Evolutionary conservation across 2,113 vertebrate genomes (phyloP).

Genomic region (Dolichotis patagonum): DNA sequence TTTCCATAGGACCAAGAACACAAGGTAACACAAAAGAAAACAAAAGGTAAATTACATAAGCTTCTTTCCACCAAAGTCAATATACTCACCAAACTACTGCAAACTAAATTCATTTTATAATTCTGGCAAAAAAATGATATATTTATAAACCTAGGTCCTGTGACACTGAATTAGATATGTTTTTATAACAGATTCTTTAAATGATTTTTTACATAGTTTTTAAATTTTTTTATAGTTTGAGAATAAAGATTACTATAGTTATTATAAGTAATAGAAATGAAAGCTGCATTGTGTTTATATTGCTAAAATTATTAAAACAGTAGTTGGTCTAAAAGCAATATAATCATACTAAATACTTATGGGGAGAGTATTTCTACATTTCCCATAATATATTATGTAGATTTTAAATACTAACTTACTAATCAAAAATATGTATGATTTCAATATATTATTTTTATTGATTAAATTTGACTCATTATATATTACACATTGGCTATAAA

Average conservation of each 20-base stretch:
- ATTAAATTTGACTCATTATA: not conserved
- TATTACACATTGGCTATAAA: not conserved
- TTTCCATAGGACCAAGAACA: not conserved
- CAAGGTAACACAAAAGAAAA: no score
- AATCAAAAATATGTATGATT: not conserved
- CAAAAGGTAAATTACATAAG: fast-evolving
- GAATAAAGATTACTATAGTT: not conserved
- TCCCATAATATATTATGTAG: not conserved
- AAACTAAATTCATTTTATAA: not conserved
- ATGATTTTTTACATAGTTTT: no score
- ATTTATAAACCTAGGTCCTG: not conserved
- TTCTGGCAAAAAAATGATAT: not conserved
- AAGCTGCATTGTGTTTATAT: not conserved
- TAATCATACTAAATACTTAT: not conserved
- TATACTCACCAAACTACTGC: not conserved
- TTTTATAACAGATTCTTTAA: not conserved
- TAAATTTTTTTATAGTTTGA: not conserved
- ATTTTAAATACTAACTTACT: not conserved
- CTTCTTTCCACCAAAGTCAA: not conserved
- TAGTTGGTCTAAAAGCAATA: not conserved
- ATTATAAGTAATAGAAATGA: not conserved
- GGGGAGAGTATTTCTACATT: not conserved
- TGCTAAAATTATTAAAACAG: not conserved
- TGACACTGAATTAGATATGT: not conserved
- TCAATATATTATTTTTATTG: not conserved